phyloP scores from a whole-genome alignment of 2,888 invertebrate species.

The Ecliptopera silaceata region DNA sequence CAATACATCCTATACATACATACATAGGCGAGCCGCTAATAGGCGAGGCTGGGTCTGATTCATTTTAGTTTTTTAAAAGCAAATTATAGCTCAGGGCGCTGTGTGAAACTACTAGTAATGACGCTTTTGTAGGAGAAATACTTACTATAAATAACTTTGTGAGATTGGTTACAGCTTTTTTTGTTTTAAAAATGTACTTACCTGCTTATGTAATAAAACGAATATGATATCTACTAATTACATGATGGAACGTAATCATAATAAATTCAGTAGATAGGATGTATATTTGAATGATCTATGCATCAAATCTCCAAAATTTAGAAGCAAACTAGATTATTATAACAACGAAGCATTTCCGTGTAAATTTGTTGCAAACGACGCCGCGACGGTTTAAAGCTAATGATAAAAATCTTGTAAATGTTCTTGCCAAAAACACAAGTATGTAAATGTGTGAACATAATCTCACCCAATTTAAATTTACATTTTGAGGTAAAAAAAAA shows the following conservation, averaged over 20 bases:
- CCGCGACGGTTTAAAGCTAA: constrained; percentile 16
- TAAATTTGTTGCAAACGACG: constrained; percentile 20
- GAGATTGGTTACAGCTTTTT: background rate
- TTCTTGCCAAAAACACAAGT: constrained; percentile 13
- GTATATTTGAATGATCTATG: no score
- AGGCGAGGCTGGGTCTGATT: constrained; percentile 58
- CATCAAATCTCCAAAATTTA: no score
- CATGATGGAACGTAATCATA: no score
- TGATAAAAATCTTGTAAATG: constrained; percentile 25
- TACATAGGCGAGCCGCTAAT: constrained; percentile 62
- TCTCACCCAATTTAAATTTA: constrained; percentile 7
- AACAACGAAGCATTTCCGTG: background rate
- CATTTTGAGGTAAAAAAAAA: background rate
- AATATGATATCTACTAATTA: no score
- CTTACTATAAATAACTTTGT: background rate
- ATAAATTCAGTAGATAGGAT: no score
- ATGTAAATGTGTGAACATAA: constrained; percentile 12
- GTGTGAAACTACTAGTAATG: constrained; percentile 34
- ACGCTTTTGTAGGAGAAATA: constrained; percentile 19
- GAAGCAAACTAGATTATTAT: background rate
- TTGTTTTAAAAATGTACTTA: no score
- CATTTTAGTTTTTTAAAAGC: constrained; percentile 43
- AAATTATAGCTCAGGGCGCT: constrained; percentile 36
- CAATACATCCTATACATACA: constrained; percentile 58
- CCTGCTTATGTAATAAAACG: no score